Evolutionary conservation across 2,888 invertebrate genomes (phyloP), one percentile per base, ranked within the genome.

Genomic region (Hyppa rectilinea): DNA sequence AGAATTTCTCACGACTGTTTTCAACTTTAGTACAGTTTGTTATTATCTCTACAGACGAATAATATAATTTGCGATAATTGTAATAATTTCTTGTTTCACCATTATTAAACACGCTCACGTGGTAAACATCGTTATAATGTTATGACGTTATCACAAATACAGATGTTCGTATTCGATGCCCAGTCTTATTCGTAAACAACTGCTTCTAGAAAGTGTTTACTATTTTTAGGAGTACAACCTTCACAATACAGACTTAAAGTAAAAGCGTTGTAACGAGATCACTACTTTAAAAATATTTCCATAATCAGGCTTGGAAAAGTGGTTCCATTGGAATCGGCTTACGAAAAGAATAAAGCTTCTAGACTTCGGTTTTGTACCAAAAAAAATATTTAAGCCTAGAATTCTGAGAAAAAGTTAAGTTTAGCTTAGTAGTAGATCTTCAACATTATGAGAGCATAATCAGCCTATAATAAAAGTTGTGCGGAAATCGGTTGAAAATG

Each of bases 381-480:
- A 70, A 49, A 40, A 20, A 26, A 23, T 29, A 43, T 23, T 34
- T 26, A 14, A 38, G 10, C 7, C n/a, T 4, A 45, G n/a, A n/a
- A 43, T 14, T 26, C n/a, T 12, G 26, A 17, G 20, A 26, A 58
- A 75, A 40, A 45, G 3, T 14, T n/a, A 14, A 52, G 43, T 43
- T 34, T 49, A 75, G 49, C n/a, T 50, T 29, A 5, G 26, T 34
- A 40, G 31, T 40, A 38, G 68, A 76, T 70, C 45, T 60, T 36
- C 12, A 40, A 56, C n/a, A 77, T 36, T 53, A 78, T 71, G 40
- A n/a, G n/a, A n/a, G n/a, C n/a, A n/a, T n/a, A n/a, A n/a, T n/a
- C n/a, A n/a, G n/a, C n/a, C n/a, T n/a, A n/a, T n/a, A n/a, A n/a
- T n/a, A n/a, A n/a, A n/a, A n/a, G n/a, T n/a, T n/a, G n/a, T n/a